These are phyloP conservation scores for Mystacornis crossleyi DNA, from an alignment of 2,113 vertebrate species.

Conservation along the genomic window DNA sequence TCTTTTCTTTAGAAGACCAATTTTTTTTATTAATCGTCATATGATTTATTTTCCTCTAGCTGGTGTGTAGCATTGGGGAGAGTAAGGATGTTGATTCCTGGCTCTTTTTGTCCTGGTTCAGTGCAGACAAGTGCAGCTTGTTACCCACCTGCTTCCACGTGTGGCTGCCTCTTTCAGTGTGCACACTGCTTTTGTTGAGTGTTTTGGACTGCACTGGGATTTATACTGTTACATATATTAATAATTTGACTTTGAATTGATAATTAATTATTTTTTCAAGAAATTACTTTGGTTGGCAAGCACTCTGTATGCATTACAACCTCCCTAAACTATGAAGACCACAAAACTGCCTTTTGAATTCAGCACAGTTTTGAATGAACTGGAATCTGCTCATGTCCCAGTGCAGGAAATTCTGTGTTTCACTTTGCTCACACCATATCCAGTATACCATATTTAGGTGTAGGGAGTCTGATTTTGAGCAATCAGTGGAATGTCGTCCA, in stretches of 20 bases:
- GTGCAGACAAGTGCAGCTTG: not conserved
- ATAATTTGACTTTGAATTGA: not conserved
- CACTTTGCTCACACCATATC: not conserved
- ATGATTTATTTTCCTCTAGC: not conserved
- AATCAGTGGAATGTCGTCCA: not conserved
- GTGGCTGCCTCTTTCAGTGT: rapidly evolving
- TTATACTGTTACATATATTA: not conserved
- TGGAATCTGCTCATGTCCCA: not conserved
- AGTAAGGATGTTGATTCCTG: not conserved
- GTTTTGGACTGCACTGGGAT: not conserved
- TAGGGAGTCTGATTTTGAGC: not conserved
- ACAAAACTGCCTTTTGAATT: not conserved
- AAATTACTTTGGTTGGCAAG: not conserved
- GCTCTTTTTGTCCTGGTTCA: not conserved
- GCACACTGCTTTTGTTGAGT: not conserved
- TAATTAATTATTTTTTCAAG: not conserved
- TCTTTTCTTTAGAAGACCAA: not conserved
- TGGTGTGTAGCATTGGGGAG: not conserved
- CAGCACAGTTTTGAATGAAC: not conserved
- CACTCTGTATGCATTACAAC: not conserved
- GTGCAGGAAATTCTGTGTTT: not conserved
- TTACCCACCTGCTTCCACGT: not conserved
- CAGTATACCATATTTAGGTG: not conserved
- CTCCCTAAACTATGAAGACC: not conserved
- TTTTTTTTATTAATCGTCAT: not conserved